phyloP scores from a whole-genome alignment of 2,113 vertebrate genomes.

The Sylvilagus bachmani region DNA sequence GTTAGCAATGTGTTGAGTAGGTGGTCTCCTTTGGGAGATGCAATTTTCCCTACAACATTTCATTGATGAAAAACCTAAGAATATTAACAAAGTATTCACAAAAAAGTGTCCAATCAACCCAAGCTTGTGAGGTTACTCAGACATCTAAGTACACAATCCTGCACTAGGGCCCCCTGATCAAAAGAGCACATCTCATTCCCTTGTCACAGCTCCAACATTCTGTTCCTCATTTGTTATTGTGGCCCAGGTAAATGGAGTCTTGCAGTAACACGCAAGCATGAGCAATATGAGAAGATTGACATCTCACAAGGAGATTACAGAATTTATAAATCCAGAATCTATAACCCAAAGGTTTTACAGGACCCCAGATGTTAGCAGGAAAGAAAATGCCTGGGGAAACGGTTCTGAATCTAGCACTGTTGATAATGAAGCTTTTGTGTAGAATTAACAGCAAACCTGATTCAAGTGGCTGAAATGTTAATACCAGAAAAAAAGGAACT shows the following conservation, averaged over 20 bases:
- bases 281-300: background rate
- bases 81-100: background rate
- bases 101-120: background rate
- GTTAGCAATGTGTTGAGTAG: background rate
- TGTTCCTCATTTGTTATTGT: background rate
- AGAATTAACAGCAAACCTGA: background rate
- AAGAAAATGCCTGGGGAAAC: background rate
- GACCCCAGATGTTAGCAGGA: background rate
- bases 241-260: background rate
- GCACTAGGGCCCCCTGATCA: background rate
- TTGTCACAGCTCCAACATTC: background rate
- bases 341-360: background rate
- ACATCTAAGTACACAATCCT: too few species aligned
- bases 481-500: too few species aligned
- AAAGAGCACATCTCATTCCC: background rate
- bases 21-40: background rate
- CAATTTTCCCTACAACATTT: background rate
- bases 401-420: background rate
- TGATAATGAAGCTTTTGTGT: background rate
- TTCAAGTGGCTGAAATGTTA: background rate
- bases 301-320: background rate
- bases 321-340: background rate
- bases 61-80: background rate
- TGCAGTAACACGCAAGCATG: background rate
- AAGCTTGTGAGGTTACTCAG: background rate